Evolutionary conservation across 2,113 vertebrate species (phyloP), one percentile per base, ranked within the genome.

Genomic region (Ophthalmolycus amberensis): DNA sequence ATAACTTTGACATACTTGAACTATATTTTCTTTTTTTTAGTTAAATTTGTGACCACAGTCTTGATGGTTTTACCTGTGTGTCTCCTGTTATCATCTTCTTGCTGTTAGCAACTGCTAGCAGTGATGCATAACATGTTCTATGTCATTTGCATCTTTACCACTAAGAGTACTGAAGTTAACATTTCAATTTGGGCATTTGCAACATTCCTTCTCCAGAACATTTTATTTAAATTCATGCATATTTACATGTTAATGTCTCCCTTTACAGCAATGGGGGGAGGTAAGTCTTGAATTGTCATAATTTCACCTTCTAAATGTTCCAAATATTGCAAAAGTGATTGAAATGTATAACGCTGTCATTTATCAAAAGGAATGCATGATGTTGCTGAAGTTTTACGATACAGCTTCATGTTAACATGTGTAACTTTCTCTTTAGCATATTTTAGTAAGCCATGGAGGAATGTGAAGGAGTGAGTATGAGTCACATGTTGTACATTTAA

Each of bases 371-470:
- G n/a, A 34, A 18, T 56, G 68, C 29, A 34, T 34, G 9, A 48
- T 37, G 46, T 15, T 25, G 4, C 1, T 56, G 22, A 71, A n/a
- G 67, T 22, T 0, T 68, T 52, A 34, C 38, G 38, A 38, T 38
- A 14, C 8, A 58, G 34, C 44, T 66, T 22, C 38, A 12, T 25
- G 16, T 74, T 6, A 52, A 60, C 54, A 27, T 27, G 27, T 52
- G 12, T 58, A 27, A 27, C n/a, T n/a, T 42, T 7, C 4, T 12
- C 18, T 38, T 29, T 3, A 81, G 63, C 14, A 6, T n/a, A 27
- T 32, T 11, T 27, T 6, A 20, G 56, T 44, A 0, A 60, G 37
- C 82, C 82, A 54, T 84, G 82, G 76, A 84, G 82, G 29, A 3
- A 5, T 6, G 0, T 79, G 27, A 37, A 44, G 2, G 2, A 9